Percentiles rank a stretch among this genome's conserved stretches.
These are phyloP conservation scores for Oxycera nigricornis DNA, from an alignment of 2,888 invertebrate genomes.

Conservation along the genomic window DNA sequence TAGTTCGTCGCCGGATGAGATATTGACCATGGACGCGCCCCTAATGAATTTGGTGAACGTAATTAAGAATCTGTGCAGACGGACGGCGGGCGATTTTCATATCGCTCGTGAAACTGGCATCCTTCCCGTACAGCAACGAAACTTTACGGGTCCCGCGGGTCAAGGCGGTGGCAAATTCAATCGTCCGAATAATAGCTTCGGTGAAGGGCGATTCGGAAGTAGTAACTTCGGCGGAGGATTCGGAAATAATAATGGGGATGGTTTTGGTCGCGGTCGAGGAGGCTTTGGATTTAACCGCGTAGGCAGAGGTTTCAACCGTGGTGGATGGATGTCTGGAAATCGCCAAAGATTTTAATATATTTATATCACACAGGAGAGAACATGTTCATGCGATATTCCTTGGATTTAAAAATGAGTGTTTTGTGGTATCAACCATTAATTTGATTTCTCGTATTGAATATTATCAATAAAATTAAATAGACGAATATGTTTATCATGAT, in stretches of 20 bases:
- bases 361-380: not conserved
- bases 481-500: too few relatives aligned
- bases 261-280: slow-evolving; percentile 45
- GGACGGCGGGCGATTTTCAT: slow-evolving; percentile 77
- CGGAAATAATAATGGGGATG: slow-evolving; percentile 48
- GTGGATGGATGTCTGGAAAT: slow-evolving; percentile 27
- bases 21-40: slow-evolving; percentile 64
- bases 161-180: slow-evolving; percentile 49
- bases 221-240: slow-evolving; percentile 50
- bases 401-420: not conserved
- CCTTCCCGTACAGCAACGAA: slow-evolving; percentile 55
- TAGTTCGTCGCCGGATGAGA: slow-evolving; percentile 79
- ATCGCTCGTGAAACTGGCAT: slow-evolving; percentile 67
- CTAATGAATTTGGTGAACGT: slow-evolving; percentile 69
- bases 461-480: too few relatives aligned
- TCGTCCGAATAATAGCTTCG: slow-evolving; percentile 49
- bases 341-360: not conserved
- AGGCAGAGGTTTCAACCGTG: slow-evolving; percentile 28
- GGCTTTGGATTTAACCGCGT: slow-evolving; percentile 49
- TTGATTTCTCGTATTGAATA: too few relatives aligned
- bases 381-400: too few relatives aligned
- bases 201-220: slow-evolving; percentile 49
- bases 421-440: not conserved
- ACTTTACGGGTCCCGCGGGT: slow-evolving; percentile 51
- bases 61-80: slow-evolving; percentile 76